A percentile compares a stretch with the other conserved stretches of the same genome.
These are phyloP conservation scores for Tragelaphus buxtoni DNA, from an alignment of 2,113 vertebrate species.

Conservation along the genomic window DNA sequence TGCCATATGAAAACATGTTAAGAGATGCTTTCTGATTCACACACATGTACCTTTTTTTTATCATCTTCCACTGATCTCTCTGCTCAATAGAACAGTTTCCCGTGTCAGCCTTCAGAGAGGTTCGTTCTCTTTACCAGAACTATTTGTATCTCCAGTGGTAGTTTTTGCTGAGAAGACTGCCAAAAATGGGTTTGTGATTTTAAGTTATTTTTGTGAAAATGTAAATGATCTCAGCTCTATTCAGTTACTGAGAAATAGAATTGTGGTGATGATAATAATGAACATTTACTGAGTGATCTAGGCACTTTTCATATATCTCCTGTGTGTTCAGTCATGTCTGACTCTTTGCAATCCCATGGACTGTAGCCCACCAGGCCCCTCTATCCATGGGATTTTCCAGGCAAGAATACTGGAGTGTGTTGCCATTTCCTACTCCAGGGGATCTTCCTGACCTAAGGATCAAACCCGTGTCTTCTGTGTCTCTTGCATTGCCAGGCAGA, in stretches of 20 bases:
- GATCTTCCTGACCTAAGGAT: background rate
- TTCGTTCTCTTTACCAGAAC: background rate
- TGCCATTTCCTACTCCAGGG: background rate
- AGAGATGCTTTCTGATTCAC: background rate
- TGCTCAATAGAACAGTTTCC: background rate
- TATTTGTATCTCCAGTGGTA: background rate
- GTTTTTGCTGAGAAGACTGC: background rate
- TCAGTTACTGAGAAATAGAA: background rate
- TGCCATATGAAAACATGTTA: background rate
- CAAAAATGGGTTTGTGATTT: background rate
- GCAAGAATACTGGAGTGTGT: background rate
- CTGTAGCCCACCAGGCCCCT: background rate
- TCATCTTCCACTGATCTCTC: background rate
- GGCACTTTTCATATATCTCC: background rate
- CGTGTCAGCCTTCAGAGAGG: background rate
- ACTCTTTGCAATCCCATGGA: background rate
- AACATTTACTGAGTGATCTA: background rate
- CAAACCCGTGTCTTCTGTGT: background rate
- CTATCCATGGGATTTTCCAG: background rate
- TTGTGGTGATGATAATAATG: background rate
- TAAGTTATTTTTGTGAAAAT: slow-evolving; percentile 7
- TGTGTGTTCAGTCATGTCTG: background rate
- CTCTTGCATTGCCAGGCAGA: background rate
- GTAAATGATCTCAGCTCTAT: background rate
- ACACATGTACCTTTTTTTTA: background rate